A percentile compares a stretch with the other conserved stretches of the same genome.
Conservation (phyloP, 2,888 invertebrate species). For the Sicus ferrugineus region DNA sequence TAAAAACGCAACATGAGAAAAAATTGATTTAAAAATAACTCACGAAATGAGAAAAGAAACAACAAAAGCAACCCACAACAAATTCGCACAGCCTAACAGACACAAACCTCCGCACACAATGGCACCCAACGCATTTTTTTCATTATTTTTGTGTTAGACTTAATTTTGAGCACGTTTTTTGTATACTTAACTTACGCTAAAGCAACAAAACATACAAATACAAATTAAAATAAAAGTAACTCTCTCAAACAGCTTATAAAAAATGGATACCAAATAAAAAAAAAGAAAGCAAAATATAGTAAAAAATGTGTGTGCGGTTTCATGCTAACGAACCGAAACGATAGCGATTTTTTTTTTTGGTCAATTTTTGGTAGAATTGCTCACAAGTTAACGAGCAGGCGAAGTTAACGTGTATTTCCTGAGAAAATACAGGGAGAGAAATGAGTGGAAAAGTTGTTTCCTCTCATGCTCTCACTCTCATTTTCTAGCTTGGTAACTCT, state of each 20-base stretch:
- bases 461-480: background rate
- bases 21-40: too few species aligned
- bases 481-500: too few species aligned
- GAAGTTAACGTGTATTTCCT: background rate
- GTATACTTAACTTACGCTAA: slow-evolving; percentile 38
- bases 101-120: too few species aligned
- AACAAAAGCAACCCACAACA: too few species aligned
- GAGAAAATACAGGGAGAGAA: background rate
- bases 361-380: slow-evolving; percentile 10
- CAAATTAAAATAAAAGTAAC: slow-evolving; percentile 2
- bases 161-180: slow-evolving; percentile 29
- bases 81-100: too few species aligned
- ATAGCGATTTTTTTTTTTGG: background rate
- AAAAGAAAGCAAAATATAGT: slow-evolving; percentile 2
- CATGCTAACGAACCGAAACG: slow-evolving; percentile 29
- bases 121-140: too few species aligned
- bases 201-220: background rate
- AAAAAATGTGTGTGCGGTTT: slow-evolving; percentile 32
- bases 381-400: slow-evolving; percentile 2
- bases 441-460: background rate
- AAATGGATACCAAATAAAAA: slow-evolving; percentile 19
- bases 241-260: too few species aligned
- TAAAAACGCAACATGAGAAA: too few species aligned
- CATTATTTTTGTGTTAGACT: slow-evolving; percentile 30
- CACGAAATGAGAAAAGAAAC: too few species aligned